These are phyloP conservation scores for Eristalis arbustorum DNA, from an alignment of 2,888 invertebrate species.

Conservation along the genomic window DNA sequence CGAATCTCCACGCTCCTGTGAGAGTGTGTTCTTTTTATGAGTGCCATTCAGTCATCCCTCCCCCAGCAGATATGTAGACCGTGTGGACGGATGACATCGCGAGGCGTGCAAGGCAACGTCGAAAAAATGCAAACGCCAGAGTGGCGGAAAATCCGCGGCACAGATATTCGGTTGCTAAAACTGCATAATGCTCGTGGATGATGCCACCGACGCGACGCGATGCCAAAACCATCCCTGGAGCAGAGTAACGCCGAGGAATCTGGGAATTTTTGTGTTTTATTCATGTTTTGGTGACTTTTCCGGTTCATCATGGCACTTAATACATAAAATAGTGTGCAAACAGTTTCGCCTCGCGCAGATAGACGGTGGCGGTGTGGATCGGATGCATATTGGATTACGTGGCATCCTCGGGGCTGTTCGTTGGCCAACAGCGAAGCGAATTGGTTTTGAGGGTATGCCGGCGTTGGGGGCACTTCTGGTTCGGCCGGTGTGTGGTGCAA, in stretches of 20 bases:
- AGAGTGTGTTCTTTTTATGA: constrained; percentile 1
- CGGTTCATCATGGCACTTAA: constrained; percentile 34
- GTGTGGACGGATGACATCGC: neutral
- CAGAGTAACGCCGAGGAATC: neutral
- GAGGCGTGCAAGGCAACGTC: neutral
- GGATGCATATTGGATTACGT: neutral
- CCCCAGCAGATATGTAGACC: neutral
- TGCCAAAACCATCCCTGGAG: neutral
- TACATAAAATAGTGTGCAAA: constrained; percentile 41
- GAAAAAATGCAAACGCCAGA: constrained; percentile 8
- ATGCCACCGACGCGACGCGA: neutral
- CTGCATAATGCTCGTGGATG: constrained; percentile 20
- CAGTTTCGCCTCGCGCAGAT: neutral
- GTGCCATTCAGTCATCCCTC: constrained; percentile 38
- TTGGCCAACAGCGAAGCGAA: neutral
- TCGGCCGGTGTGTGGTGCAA: neutral
- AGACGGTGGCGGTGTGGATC: neutral
- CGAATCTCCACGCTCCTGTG: constrained; percentile 10
- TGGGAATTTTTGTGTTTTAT: constrained; percentile 28
- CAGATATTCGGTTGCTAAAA: constrained; percentile 51
- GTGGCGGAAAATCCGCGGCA: constrained; percentile 36
- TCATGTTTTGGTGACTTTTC: constrained; percentile 27
- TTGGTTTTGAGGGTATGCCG: neutral
- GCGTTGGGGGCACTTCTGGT: neutral
- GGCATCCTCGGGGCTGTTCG: neutral